phyloP scores from a whole-genome alignment of 2,113 vertebrate genomes.

The Nesoenas mayeri region DNA sequence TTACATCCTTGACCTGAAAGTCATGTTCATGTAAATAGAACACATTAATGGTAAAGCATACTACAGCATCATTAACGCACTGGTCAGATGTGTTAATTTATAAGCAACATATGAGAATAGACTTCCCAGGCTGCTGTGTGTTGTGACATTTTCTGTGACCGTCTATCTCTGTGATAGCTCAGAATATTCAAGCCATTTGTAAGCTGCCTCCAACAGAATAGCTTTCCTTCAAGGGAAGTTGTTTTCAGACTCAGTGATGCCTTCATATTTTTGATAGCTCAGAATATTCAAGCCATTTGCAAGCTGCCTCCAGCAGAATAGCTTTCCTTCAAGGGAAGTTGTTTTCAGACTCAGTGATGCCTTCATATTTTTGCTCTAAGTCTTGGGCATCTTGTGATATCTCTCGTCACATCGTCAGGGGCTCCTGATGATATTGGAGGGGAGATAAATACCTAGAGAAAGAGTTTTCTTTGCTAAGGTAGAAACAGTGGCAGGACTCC shows the following conservation, averaged over 20 bases:
- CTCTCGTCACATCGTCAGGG: neutral
- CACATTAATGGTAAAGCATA: neutral
- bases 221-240: neutral
- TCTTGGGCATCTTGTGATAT: neutral
- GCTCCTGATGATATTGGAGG: neutral
- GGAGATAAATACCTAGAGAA: neutral
- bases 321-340: neutral
- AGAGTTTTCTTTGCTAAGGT: neutral
- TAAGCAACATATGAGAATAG: neutral
- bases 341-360: neutral
- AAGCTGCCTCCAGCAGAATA: neutral
- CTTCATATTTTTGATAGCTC: neutral
- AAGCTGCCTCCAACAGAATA: neutral
- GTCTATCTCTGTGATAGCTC: neutral
- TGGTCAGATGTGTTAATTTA: constrained; percentile 1
- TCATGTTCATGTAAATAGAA: neutral
- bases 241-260: neutral
- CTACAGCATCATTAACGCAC: neutral
- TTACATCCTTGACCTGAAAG: constrained; percentile 30
- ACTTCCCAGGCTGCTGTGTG: neutral
- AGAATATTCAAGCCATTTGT: neutral
- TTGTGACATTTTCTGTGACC: neutral
- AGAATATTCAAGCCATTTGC: neutral
- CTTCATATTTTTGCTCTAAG: neutral
- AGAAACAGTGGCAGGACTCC: neutral